Evolutionary conservation across 2,113 vertebrate species (phyloP).

Genomic region (Indicator indicator): DNA sequence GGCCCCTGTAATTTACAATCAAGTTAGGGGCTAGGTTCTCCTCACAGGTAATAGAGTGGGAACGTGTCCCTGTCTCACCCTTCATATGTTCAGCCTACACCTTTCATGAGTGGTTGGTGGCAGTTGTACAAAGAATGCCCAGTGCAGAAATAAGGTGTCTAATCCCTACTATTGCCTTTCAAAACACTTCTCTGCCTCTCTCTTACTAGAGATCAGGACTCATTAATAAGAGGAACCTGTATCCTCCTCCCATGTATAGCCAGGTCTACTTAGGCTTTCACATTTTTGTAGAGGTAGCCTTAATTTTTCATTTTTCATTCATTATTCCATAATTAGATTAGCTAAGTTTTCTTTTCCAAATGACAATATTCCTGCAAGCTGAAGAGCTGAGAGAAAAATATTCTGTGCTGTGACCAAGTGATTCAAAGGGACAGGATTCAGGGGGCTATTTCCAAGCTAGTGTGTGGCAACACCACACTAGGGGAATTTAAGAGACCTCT

Average conservation of each 20-base stretch:
- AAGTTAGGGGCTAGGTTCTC: neutral
- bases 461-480: neutral
- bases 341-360: neutral
- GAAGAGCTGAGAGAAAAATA: neutral
- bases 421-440: neutral
- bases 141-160: neutral
- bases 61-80: neutral
- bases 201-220: neutral
- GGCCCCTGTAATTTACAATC: neutral
- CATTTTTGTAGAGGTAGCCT: neutral
- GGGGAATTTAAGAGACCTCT: neutral
- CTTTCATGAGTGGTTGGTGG: neutral
- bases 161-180: neutral
- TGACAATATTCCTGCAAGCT: neutral
- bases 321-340: neutral
- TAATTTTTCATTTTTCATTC: neutral
- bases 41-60: neutral
- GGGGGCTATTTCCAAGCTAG: neutral
- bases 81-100: accelerated
- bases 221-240: neutral
- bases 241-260: neutral
- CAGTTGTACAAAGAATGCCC: neutral
- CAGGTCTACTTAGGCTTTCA: neutral
- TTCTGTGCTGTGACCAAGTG: neutral
- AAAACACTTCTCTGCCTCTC: neutral